Evolutionary conservation across 1,140 invertebrate species (phyloP), one percentile per base, ranked within the genome.

Genomic region (Drosophila santomea): DNA sequence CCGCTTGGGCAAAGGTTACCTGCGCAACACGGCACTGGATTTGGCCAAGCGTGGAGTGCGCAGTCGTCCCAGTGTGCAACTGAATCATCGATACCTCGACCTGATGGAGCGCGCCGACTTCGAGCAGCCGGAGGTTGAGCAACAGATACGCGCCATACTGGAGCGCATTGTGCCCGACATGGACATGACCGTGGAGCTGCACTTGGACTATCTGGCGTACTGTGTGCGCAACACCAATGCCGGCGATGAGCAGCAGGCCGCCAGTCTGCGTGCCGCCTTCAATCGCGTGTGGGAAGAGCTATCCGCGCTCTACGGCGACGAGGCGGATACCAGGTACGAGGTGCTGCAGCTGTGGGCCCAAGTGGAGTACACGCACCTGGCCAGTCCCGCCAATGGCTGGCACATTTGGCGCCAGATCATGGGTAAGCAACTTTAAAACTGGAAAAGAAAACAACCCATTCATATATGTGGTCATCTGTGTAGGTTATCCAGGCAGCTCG

Each of bases 331-430:
- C 4, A 56, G 78, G 28, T 92, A 74, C 51, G 91, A 92, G 58
- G 79, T 92, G 25, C 59, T 92, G 11, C 80, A 92, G 51, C 55
- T 92, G 11, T 92, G 90, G 81, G 92, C 91, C 0, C 61, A 80
- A 23, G 73, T 92, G 0, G 92, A 92, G 54, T 92, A 92, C 63
- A 47, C 73, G 0, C 61, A 73, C 1, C 32, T 92, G 0, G 15
- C 25, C 0, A 72, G 62, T 61, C 71, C 79, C 0, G 50, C 36
- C 10, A 67, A 54, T n/a, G 92, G 74, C 0, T 41, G 58, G 2
- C 39, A 68, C 38, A 52, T 92, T 4, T 92, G 91, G 91, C 61
- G 50, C 0, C 86, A 88, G 8, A 92, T 92, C 6, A 66, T 92
- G 48, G 80, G 90, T 25, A 25, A 25, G 25, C 20, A 20, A 20